Percentiles rank a stretch among this genome's conserved stretches.
Evolutionary conservation across 2,113 vertebrate species (phyloP).

Genomic region (Chlorodrepanis virens): DNA sequence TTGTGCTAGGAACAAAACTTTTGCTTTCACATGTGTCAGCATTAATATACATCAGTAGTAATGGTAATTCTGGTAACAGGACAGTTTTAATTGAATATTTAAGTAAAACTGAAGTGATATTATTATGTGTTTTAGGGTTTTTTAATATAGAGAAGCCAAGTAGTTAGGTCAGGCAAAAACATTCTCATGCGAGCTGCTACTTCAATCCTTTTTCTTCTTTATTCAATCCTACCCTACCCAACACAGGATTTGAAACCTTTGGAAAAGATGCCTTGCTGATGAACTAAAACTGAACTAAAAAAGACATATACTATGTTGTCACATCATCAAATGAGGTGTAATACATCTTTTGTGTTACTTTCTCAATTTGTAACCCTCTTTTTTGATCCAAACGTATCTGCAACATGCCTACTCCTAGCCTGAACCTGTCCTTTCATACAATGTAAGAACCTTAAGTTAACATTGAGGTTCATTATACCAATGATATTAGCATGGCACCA

Average conservation of each 20-base stretch:
- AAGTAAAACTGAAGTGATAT: neutral
- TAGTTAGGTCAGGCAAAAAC: neutral
- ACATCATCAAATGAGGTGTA: accelerated
- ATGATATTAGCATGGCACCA: neutral
- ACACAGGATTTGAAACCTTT: neutral
- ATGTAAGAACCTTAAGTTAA: neutral
- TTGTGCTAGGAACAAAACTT: neutral
- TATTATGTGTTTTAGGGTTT: neutral
- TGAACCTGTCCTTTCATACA: accelerated
- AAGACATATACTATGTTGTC: neutral
- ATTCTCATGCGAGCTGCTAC: neutral
- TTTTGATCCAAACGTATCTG: neutral
- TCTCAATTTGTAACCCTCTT: neutral
- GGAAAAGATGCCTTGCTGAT: neutral
- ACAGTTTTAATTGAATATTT: neutral
- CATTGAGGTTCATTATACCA: accelerated
- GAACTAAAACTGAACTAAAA: neutral
- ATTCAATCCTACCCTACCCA: neutral
- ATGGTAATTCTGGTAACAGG: neutral
- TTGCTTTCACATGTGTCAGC: neutral
- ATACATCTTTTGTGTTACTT: neutral
- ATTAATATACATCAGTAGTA: neutral
- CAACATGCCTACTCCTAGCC: neutral
- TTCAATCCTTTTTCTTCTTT: neutral
- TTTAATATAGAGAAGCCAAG: neutral